A percentile compares a stretch with the other conserved stretches of the same genome.
phyloP scores from a whole-genome alignment of 2,888 invertebrate species.

The Sepiola atlantica region DNA sequence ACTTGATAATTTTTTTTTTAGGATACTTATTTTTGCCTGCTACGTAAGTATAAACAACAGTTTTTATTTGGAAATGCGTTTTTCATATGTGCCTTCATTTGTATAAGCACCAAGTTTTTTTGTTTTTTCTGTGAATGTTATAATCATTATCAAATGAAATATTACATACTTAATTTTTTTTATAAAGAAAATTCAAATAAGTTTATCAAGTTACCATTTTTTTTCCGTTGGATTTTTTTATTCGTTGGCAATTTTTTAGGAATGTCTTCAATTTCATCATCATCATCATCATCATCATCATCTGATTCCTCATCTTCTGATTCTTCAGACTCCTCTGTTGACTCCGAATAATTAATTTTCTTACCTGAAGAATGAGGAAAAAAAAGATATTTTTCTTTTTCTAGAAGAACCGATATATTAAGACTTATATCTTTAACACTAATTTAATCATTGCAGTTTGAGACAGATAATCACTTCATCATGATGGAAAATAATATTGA shows the following conservation, averaged over 20 bases:
- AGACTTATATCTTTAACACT: not conserved
- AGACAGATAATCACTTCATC: too few relatives aligned
- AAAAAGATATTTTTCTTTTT: not conserved
- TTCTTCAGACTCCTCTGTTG: constrained; percentile 50
- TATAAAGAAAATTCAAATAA: not conserved
- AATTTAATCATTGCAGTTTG: not conserved
- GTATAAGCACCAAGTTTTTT: too few relatives aligned
- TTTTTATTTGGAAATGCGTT: too few relatives aligned
- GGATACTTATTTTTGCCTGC: too few relatives aligned
- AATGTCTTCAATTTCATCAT: not conserved
- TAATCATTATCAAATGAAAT: not conserved
- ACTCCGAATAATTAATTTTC: constrained; percentile 47
- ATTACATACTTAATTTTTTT: not conserved
- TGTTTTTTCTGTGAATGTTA: not conserved
- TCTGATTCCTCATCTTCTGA: constrained; percentile 52
- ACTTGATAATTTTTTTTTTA: too few relatives aligned
- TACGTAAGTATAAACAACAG: too few relatives aligned
- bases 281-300: not conserved
- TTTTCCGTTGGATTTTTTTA: not conserved
- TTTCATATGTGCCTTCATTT: too few relatives aligned
- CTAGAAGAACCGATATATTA: not conserved
- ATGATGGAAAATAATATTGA: too few relatives aligned
- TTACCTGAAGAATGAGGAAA: not conserved
- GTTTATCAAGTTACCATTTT: constrained; percentile 12
- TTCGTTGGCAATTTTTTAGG: not conserved